Conservation (phyloP, 2,888 invertebrate species). For the Thera britannica region DNA sequence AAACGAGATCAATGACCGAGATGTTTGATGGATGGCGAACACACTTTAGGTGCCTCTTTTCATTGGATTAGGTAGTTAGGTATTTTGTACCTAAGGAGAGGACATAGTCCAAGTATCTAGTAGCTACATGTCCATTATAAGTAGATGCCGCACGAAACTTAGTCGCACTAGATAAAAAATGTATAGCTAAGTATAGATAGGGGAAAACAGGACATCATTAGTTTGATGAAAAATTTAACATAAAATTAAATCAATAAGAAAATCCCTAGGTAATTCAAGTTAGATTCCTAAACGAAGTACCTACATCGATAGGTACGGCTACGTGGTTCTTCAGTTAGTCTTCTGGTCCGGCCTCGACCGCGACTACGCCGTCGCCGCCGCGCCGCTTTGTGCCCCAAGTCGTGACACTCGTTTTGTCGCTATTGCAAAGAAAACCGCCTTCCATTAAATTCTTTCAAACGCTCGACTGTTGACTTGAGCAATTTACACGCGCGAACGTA, state of each 20-base stretch:
- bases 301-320: too few relatives aligned
- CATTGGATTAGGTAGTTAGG: constrained; percentile 30
- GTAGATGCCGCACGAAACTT: too few relatives aligned
- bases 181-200: too few relatives aligned
- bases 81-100: constrained; percentile 13
- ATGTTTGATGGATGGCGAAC: constrained; percentile 57
- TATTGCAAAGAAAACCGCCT: constrained; percentile 75
- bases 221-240: too few relatives aligned
- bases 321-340: not conserved
- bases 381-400: constrained; percentile 62
- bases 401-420: constrained; percentile 78
- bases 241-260: too few relatives aligned
- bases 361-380: constrained; percentile 42
- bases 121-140: too few relatives aligned
- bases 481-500: constrained; percentile 72
- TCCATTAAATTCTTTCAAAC: constrained; percentile 66
- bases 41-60: constrained; percentile 37
- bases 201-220: too few relatives aligned
- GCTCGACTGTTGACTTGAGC: constrained; percentile 67
- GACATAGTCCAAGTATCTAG: too few relatives aligned
- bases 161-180: too few relatives aligned
- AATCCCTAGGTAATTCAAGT: too few relatives aligned
- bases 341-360: constrained; percentile 34
- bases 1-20: constrained; percentile 53
- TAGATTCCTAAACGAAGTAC: too few relatives aligned